Conservation (phyloP, 2,113 vertebrate genomes). For the Trochalopteron elliotii region DNA sequence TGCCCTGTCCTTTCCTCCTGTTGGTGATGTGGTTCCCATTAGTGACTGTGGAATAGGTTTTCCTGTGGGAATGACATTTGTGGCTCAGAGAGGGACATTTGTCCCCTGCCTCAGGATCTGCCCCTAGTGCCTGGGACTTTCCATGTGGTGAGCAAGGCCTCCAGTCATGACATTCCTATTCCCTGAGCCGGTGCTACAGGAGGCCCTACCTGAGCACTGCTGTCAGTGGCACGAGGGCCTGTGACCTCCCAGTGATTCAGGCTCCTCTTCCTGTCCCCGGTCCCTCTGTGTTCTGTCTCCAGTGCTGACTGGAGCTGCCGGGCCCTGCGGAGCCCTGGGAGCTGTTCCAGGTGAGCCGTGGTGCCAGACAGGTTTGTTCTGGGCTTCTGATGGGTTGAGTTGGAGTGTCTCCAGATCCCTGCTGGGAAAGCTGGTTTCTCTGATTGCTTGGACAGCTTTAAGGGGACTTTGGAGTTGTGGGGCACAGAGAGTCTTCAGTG, state of each 20-base stretch:
- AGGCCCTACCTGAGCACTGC: background rate
- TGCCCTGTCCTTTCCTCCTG: background rate
- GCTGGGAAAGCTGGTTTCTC: background rate
- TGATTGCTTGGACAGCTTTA: background rate
- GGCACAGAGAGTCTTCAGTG: background rate
- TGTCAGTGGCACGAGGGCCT: constrained; percentile 16
- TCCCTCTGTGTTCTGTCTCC: background rate
- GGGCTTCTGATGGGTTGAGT: background rate
- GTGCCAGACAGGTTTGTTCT: fast-evolving
- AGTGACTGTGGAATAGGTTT: background rate
- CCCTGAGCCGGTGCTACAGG: background rate
- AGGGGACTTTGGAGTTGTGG: background rate
- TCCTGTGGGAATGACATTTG: background rate
- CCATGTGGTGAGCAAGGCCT: background rate
- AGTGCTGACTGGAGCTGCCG: fast-evolving
- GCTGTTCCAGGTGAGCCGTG: background rate
- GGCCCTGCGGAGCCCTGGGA: background rate
- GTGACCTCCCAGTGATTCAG: constrained; percentile 34
- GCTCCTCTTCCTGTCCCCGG: background rate
- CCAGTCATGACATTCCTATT: constrained; percentile 47
- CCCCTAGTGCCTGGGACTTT: background rate
- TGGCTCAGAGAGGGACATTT: background rate
- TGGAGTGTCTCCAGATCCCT: fast-evolving
- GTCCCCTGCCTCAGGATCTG: background rate
- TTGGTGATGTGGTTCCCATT: background rate